Evolutionary conservation across 2,888 invertebrate genomes (phyloP), one percentile per base, ranked within the genome.

Genomic region (Pelosia muscerda): DNA sequence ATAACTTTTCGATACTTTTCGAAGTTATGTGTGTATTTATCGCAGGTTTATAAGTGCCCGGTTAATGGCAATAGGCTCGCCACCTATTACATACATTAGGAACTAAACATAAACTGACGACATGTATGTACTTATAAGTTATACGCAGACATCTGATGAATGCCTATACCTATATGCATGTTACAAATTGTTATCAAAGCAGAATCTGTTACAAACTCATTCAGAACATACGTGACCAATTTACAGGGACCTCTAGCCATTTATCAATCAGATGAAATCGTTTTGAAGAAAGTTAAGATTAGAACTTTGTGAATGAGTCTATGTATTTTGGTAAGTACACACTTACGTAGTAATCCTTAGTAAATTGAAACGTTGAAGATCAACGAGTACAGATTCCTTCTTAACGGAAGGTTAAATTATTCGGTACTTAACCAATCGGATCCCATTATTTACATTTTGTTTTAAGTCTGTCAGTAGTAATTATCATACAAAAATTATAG

Each of bases 331-430:
- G 59, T 59, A 9, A 13, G 34, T 49, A 26, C 8, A 19, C 57
- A 57, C 28, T 54, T 25, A 22, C 54, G 26, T 22, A 65, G 54
- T 80, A 80, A 81, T 81, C 76, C 78, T 68, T 10, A 58, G 67
- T 72, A 81, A 81, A 78, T 78, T 80, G 74, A 71, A 77, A 78
- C 63, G 67, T 34, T 55, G 63, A 67, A 78, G 75, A 76, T 58
- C 70, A 69, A 78, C 68, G 68, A 67, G 65, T 57, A 57, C 62
- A 53, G n/a, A n/a, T n/a, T n/a, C 64, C 65, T 68, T 70, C 69
- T 74, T 73, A 71, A 70, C 64, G 64, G 63, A 57, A 76, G 72
- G 70, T 74, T 78, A 72, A 77, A 70, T 77, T 74, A 81, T 74
- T 73, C 57, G 61, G 55, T 34, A 11, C 66, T 81, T 76, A 71